Percentiles rank a stretch among this genome's conserved stretches.
Evolutionary conservation across 2,888 invertebrate genomes (phyloP).

Genomic region (Pecten maximus): DNA sequence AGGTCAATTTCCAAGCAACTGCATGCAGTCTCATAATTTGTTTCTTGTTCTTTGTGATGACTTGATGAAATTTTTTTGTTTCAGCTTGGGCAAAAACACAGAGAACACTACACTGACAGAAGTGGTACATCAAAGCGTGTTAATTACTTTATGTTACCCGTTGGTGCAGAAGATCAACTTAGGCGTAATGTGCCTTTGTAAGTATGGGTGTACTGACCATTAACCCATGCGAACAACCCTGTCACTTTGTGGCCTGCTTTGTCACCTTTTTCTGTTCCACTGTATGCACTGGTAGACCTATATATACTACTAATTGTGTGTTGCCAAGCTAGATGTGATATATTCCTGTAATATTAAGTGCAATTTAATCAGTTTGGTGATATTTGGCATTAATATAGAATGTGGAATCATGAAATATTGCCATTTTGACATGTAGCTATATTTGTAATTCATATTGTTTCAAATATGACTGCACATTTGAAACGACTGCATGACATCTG

Average conservation of each 20-base stretch:
- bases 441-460: too few relatives aligned
- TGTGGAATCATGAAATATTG: not conserved
- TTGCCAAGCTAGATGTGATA: constrained; percentile 23
- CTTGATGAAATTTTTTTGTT: constrained; percentile 47
- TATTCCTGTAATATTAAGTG: constrained; percentile 15
- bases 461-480: too few relatives aligned
- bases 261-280: not conserved
- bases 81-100: constrained; percentile 80
- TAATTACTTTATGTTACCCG: constrained; percentile 80
- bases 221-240: not conserved
- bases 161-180: constrained; percentile 78
- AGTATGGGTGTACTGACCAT: constrained; percentile 71
- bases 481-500: too few relatives aligned
- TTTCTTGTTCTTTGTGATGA: too few relatives aligned
- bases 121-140: constrained; percentile 77
- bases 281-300: not conserved
- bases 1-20: too few relatives aligned
- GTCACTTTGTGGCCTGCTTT: not conserved
- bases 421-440: too few relatives aligned
- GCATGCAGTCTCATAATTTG: too few relatives aligned
- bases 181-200: constrained; percentile 77
- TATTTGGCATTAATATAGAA: not conserved
- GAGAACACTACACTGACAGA: constrained; percentile 81
- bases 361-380: not conserved
- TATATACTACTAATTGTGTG: not conserved